Percentiles rank a stretch among this genome's conserved stretches.
These are phyloP conservation scores for Neotoma lepida DNA, from an alignment of 2,113 vertebrate species.

Conservation along the genomic window DNA sequence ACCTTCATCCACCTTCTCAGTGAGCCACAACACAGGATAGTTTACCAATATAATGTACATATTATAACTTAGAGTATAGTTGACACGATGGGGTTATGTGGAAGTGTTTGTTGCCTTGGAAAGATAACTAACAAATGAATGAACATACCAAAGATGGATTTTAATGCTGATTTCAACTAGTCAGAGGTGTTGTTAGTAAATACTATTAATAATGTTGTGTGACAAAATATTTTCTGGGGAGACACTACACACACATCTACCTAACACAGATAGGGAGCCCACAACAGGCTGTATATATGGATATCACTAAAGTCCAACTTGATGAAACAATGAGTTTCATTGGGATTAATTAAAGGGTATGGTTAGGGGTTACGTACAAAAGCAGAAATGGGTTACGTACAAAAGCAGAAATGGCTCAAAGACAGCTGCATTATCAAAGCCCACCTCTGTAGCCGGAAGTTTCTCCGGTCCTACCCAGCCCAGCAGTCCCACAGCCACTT, in stretches of 20 bases:
- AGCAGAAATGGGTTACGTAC: not conserved
- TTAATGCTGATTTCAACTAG: constrained; percentile 15
- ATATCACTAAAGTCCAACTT: not conserved
- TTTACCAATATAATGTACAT: not conserved
- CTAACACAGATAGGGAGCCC: not conserved
- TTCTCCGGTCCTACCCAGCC: too few relatives aligned
- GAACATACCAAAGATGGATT: not conserved
- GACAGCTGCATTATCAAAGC: not conserved
- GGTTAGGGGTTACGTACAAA: not conserved
- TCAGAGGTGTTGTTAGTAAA: not conserved
- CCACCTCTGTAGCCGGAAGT: not conserved
- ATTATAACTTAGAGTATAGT: not conserved
- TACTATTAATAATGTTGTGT: not conserved
- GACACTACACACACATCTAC: not conserved
- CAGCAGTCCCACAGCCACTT: too few relatives aligned
- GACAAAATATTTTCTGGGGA: not conserved
- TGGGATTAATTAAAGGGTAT: not conserved
- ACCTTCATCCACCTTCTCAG: not conserved
- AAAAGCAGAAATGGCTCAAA: not conserved
- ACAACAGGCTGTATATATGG: not conserved
- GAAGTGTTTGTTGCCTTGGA: not conserved
- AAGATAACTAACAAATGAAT: not conserved
- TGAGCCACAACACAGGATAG: not conserved
- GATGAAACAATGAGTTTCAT: not conserved
- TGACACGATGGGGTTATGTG: not conserved